Evolutionary conservation across 1,140 invertebrate species (phyloP).

Genomic region (Trichonephila inaurata): DNA sequence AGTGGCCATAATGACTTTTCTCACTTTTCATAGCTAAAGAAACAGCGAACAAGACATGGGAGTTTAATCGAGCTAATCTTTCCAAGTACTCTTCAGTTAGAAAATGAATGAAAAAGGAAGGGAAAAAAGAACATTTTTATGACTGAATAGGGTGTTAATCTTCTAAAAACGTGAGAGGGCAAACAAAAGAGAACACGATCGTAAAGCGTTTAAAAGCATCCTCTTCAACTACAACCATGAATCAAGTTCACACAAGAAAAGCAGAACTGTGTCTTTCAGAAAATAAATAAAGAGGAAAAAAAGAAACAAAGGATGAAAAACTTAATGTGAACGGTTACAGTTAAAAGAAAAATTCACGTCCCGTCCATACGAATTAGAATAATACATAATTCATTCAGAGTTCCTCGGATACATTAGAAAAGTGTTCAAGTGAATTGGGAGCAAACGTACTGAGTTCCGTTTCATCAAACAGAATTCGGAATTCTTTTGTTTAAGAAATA

Average conservation of each 20-base stretch:
- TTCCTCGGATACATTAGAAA: not conserved
- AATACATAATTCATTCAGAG: constrained; percentile 12
- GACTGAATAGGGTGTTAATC: constrained; percentile 1
- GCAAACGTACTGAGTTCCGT: not conserved
- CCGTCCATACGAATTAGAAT: not conserved
- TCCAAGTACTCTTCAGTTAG: not conserved
- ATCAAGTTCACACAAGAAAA: not conserved
- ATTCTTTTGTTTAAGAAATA: constrained; percentile 32
- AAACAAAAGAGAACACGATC: not conserved
- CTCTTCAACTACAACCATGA: not conserved
- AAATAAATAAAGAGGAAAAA: not conserved
- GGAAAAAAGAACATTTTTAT: not conserved
- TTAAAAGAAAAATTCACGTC: not conserved
- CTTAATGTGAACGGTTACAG: not conserved
- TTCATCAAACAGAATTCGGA: not conserved
- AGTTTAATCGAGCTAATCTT: not conserved
- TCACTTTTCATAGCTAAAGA: not conserved
- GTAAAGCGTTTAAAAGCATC: constrained; percentile 10
- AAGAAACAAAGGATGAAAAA: not conserved
- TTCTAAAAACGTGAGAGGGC: not conserved
- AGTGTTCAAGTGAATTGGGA: not conserved
- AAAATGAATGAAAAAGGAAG: not conserved
- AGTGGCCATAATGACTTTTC: not conserved
- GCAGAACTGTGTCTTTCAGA: not conserved
- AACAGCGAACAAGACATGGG: not conserved